phyloP scores from a whole-genome alignment of 2,113 vertebrate genomes.

The Bungarus multicinctus region DNA sequence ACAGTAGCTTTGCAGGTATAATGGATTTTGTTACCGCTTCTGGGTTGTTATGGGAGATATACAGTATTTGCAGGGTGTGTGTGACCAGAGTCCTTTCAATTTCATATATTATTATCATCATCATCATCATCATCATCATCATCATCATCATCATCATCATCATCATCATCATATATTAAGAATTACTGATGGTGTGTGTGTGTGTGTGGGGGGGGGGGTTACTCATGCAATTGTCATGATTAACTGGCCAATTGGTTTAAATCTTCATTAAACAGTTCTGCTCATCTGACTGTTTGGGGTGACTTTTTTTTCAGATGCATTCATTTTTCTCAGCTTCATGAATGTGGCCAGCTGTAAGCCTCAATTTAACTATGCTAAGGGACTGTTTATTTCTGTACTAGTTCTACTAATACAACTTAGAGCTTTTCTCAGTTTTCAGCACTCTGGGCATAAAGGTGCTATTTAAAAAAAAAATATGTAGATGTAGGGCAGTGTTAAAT shows the following conservation, averaged over 20 bases:
- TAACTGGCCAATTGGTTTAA: neutral
- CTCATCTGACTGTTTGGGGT: neutral
- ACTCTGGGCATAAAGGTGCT: neutral
- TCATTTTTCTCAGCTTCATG: neutral
- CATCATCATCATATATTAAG: neutral
- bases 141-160: neutral
- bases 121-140: neutral
- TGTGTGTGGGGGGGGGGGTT: accelerated
- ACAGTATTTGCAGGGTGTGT: neutral
- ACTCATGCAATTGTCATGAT: neutral
- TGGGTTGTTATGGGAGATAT: neutral
- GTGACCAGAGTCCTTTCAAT: neutral
- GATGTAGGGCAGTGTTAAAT: neutral
- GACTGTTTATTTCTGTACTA: neutral
- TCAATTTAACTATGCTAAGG: neutral
- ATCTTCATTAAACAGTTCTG: neutral
- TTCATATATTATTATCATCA: neutral
- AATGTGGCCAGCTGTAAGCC: neutral
- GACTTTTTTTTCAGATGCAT: neutral
- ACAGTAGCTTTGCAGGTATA: neutral
- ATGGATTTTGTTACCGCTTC: neutral
- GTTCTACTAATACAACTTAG: neutral
- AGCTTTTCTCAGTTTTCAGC: neutral
- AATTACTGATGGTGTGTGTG: neutral
- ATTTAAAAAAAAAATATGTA: neutral